These are phyloP conservation scores for Axea sp. DNA, from an alignment of 2,888 invertebrate species.

Conservation along the genomic window DNA sequence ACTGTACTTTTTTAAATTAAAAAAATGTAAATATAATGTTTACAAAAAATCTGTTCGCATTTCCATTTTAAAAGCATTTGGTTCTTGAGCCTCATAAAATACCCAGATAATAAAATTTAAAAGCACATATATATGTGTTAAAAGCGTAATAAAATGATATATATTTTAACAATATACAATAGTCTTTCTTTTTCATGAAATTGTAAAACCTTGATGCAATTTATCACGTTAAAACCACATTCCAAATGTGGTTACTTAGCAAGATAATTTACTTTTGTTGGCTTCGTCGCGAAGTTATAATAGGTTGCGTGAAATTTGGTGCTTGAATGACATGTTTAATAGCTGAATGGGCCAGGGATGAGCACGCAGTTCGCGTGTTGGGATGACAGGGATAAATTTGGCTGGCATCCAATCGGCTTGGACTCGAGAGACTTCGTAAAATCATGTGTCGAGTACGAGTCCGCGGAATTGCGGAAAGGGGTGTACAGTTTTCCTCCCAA, in stretches of 20 bases:
- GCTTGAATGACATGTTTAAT: constrained; percentile 33
- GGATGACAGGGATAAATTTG: constrained; percentile 34
- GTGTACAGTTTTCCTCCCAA: constrained; percentile 14
- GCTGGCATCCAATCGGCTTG: constrained; percentile 39
- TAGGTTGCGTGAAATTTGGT: constrained; percentile 31
- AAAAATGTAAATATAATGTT: too few relatives aligned
- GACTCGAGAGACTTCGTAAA: constrained; percentile 30
- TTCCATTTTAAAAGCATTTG: too few relatives aligned
- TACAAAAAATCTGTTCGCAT: too few relatives aligned
- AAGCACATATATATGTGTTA: too few relatives aligned
- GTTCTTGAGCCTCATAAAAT: too few relatives aligned
- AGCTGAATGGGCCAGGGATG: constrained; percentile 12
- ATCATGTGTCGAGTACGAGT: constrained; percentile 19
- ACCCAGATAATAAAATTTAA: too few relatives aligned
- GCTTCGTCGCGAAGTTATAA: constrained; percentile 13
- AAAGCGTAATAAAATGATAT: too few relatives aligned
- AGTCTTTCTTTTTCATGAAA: too few relatives aligned
- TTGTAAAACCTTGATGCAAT: too few relatives aligned
- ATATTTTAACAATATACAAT: too few relatives aligned
- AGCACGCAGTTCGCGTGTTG: constrained; percentile 7
- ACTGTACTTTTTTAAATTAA: too few relatives aligned
- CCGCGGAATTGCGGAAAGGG: constrained; percentile 25
- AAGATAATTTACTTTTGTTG: constrained; percentile 27
- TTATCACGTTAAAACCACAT: neutral
- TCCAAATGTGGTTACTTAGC: constrained; percentile 5